Percentiles rank a stretch among this genome's conserved stretches.
Evolutionary conservation across 2,888 invertebrate genomes (phyloP).

Genomic region (Rotaria sp.): DNA sequence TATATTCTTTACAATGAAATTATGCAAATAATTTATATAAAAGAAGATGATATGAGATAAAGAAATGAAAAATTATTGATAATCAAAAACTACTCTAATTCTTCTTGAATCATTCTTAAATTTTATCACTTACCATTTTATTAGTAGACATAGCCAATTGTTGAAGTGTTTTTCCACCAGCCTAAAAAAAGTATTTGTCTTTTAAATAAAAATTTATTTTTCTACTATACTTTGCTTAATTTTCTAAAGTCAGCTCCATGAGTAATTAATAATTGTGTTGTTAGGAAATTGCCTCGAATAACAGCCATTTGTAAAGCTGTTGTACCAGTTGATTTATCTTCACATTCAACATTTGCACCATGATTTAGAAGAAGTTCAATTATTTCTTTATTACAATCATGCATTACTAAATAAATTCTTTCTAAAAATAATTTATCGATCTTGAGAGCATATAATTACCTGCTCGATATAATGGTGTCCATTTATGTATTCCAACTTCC

Average conservation of each 20-base stretch:
- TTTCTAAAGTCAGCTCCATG: background rate
- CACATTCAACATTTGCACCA: background rate
- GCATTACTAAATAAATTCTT: background rate
- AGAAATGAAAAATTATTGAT: too few species aligned
- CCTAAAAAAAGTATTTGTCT: background rate
- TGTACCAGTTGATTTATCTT: background rate
- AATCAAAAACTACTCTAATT: background rate
- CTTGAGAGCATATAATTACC: background rate
- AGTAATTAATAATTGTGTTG: background rate
- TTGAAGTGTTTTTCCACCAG: background rate
- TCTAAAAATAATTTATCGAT: background rate
- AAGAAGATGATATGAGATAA: too few species aligned
- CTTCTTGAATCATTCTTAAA: background rate
- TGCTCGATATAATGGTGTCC: conserved; percentile 1
- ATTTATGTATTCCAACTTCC: background rate
- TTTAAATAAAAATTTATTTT: background rate
- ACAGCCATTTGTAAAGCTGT: background rate
- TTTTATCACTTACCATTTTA: background rate
- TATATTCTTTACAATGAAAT: too few species aligned
- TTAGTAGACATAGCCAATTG: background rate
- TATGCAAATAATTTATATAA: too few species aligned
- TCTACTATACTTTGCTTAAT: background rate
- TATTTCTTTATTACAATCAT: background rate
- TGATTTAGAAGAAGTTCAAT: background rate
- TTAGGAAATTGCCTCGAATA: background rate